Evolutionary conservation across 2,888 invertebrate genomes (phyloP), one percentile per base, ranked within the genome.

Genomic region (Labia minor): DNA sequence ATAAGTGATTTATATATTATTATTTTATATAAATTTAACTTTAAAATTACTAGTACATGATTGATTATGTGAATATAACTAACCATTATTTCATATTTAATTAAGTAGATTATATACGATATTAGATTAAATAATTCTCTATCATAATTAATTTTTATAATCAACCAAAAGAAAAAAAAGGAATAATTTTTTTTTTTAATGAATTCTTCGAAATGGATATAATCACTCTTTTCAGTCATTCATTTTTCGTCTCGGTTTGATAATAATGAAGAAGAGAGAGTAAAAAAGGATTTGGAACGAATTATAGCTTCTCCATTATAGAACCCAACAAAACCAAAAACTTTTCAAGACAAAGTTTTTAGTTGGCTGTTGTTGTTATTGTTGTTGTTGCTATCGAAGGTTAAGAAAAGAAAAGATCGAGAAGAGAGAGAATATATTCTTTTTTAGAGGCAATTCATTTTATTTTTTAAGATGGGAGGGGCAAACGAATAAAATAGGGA

Each of bases 161-260:
- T 49, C 14, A 49, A 26, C 26, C 26, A 26, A 26, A n/a, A n/a
- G n/a, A 26, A 26, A 26, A 26, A 26, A 26, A 26, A 26, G 4
- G 26, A 26, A 26, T 26, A 49, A 11, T 11, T 11, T 33, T 14
- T 10, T 49, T n/a, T 49, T 49, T n/a, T 49, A 14, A 49, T n/a
- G 49, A 49, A 10, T 49, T 49, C 49, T 14, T 49, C 49, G 49
- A 49, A 49, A 49, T 49, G 49, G 14, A 49, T 49, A 4, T 49
- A 49, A 49, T 49, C 49, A 4, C 49, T 49, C 49, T 16, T 49
- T 26, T 49, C n/a, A 49, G 8, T 11, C 49, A 49, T 49, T 49
- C 49, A 49, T 49, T 49, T 49, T 49, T 49, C 49, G 49, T 49
- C 16, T 49, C 49, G 49, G n/a, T 49, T 49, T 49, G 49, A 49